A percentile compares a stretch with the other conserved stretches of the same genome.
Conservation (phyloP, 1,140 invertebrate genomes). For the Onthophagus taurus region DNA sequence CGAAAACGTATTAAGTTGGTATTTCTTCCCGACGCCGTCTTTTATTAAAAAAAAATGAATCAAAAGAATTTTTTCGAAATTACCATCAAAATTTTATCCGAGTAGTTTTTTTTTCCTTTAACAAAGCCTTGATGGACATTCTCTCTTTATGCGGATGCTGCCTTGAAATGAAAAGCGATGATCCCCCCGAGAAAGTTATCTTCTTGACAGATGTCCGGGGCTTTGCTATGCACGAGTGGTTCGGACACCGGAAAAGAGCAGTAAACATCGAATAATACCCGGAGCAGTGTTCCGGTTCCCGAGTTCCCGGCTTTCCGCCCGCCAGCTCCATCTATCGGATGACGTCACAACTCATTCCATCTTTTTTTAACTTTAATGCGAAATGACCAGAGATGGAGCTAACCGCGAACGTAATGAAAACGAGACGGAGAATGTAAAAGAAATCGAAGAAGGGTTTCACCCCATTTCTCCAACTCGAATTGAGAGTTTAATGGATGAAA, state of each 20-base stretch:
- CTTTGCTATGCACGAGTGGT: conserved; percentile 15
- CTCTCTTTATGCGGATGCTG: background rate
- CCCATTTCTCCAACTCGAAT: conserved; percentile 10
- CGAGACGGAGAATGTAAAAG: background rate
- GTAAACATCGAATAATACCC: conserved; percentile 15
- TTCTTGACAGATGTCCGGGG: conserved; percentile 12
- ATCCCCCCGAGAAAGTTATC: background rate
- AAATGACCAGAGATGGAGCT: background rate
- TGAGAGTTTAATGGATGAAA: conserved; percentile 8
- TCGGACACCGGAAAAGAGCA: conserved; percentile 15
- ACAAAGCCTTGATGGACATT: too few species aligned
- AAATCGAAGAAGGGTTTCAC: too few species aligned
- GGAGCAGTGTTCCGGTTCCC: conserved; percentile 11
- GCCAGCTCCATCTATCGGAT: conserved; percentile 3
- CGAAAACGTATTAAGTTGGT: background rate
- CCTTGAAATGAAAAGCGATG: background rate
- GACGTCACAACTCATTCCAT: background rate
- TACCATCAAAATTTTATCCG: background rate
- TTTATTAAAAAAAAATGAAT: conserved; percentile 1
- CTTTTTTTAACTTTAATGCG: background rate
- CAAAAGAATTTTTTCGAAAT: too few species aligned
- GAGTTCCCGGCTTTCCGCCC: conserved; percentile 3
- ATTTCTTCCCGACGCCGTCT: background rate
- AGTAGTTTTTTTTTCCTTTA: background rate
- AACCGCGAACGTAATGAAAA: too few species aligned